Base-by-base conservation (phyloP, 2,113 vertebrate genomes). In the Saccopteryx leptura region DNA sequence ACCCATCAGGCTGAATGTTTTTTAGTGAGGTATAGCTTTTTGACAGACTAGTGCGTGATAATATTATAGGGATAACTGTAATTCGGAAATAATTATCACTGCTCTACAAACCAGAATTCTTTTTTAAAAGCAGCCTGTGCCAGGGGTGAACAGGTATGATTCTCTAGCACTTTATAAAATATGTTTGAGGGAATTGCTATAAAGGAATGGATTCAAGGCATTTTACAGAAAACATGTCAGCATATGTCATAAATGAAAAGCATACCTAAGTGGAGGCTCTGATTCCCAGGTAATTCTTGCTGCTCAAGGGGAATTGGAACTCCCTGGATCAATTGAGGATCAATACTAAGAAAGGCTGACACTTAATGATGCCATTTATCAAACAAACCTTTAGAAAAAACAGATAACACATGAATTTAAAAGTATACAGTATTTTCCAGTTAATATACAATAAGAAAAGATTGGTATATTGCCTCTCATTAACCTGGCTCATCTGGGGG, bases 381-480 rank as follows among this genome's bases (percentile, higher is more conserved):
- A 75, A 8, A 5, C 15, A 23, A 74, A 83, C 48, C 26, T 92
- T 98, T 96, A 96, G 94, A 96, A 98, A 96, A 98, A 94, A 86
- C 19, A 24, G 58, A 21, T 10, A 46, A 31, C 21, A 9, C 68
- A 28, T 76, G 76, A 84, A 89, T 86, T 94, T 94, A 33, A 69
- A 93, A 46, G 33, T 93, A 26, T 71, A 39, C 39, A 39, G 39
- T 39, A 82, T n/a, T 87, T 97, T 89, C 82, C 95, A 88, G 71
- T 60, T 94, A 82, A 18, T 66, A 68, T 48, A 60, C 28, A 28
- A 11, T 65, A 24, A 97, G 60, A 76, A 74, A 50, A 60, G 18
- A 93, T 90, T 33, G 93, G 66, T 97, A 91, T 39, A 48, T 39
- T 92, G 24, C 18, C 33, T 97, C 86, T 95, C 92, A 81, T 68